Conservation (phyloP, 2,113 vertebrate genomes). For the Apistogramma diplotaenia region DNA sequence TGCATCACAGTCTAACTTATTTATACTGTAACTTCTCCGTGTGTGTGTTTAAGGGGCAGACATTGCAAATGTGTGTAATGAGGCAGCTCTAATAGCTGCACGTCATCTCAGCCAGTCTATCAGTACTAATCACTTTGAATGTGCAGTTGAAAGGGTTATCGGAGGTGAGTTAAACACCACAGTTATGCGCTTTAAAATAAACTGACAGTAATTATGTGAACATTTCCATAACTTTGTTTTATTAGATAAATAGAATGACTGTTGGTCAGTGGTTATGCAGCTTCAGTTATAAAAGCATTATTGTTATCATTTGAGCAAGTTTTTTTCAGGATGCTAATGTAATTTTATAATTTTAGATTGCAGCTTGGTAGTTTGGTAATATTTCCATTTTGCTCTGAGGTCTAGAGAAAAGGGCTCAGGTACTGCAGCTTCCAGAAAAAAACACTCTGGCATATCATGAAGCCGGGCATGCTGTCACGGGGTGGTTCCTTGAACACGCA, state of each 20-base stretch:
- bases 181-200: not conserved
- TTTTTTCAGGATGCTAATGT: not conserved
- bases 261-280: too few species aligned
- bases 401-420: conserved; percentile 92
- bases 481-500: conserved; percentile 95
- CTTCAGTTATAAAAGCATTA: not conserved
- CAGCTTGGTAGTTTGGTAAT: not conserved
- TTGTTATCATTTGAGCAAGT: not conserved
- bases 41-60: conserved; percentile 75
- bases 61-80: conserved; percentile 81
- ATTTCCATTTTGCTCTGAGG: conserved; percentile 68
- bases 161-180: conserved; percentile 79
- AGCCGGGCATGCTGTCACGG: conserved; percentile 89
- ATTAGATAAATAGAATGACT: not conserved
- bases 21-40: not conserved
- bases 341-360: not conserved
- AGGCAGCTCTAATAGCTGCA: conserved; percentile 80
- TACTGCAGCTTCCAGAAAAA: conserved; percentile 92
- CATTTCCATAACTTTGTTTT: not conserved
- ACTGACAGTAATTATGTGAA: not conserved
- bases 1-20: not conserved
- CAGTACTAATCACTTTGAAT: conserved; percentile 86
- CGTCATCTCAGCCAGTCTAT: conserved; percentile 78
- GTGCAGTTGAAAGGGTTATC: conserved; percentile 92
- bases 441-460: conserved; percentile 93